These are phyloP conservation scores for Agrotis puta DNA, from an alignment of 2,888 invertebrate genomes.

Conservation along the genomic window DNA sequence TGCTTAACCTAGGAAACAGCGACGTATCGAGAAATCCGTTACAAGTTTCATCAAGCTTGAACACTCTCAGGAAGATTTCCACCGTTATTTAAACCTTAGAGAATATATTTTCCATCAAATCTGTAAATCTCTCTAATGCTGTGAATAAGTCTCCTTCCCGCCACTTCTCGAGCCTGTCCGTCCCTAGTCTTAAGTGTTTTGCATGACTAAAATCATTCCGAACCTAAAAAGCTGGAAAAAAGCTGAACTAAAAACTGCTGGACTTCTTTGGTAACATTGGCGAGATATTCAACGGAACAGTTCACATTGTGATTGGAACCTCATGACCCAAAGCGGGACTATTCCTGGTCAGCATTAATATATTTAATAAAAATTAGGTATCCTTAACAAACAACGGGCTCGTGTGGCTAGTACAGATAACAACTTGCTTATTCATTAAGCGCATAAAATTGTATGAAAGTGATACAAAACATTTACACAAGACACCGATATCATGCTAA, in stretches of 20 bases:
- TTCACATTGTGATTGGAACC: not conserved
- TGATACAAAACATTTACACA: constrained; percentile 46
- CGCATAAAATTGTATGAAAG: constrained; percentile 54
- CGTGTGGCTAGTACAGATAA: constrained; percentile 37
- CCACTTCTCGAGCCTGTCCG: not conserved
- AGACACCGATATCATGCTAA: constrained; percentile 66
- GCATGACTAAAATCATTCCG: not conserved
- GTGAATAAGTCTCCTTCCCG: not conserved
- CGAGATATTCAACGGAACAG: too few relatives aligned
- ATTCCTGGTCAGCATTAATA: not conserved
- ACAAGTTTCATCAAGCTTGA: constrained; percentile 37
- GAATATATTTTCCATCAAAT: too few relatives aligned
- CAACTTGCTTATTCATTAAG: constrained; percentile 43
- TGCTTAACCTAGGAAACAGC: constrained; percentile 33
- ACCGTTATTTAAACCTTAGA: not conserved
- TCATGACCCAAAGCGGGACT: not conserved
- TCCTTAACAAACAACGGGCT: constrained; percentile 14
- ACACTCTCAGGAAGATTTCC: not conserved
- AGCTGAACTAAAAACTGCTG: not conserved
- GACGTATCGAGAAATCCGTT: constrained; percentile 36
- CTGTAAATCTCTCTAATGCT: too few relatives aligned
- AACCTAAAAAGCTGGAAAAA: too few relatives aligned
- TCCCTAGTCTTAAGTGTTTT: not conserved
- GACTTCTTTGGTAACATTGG: not conserved
- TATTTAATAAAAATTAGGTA: not conserved